Percentiles rank a stretch among this genome's conserved stretches.
Evolutionary conservation across 2,888 invertebrate genomes (phyloP).

Genomic region (Merodon equestris): DNA sequence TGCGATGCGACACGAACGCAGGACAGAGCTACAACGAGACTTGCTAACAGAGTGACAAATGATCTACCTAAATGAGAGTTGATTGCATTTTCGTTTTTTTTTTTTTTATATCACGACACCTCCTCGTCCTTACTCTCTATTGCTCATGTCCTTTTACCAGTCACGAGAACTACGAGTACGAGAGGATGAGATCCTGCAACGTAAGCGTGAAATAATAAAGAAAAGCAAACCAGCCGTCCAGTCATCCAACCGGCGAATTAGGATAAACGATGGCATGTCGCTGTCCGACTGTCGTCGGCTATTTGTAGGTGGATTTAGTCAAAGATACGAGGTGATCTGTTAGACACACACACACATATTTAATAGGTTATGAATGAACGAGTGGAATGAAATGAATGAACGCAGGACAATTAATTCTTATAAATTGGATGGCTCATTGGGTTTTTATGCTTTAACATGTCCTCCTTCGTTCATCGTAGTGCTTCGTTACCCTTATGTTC

Average conservation of each 20-base stretch:
- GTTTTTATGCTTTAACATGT: conserved; percentile 39
- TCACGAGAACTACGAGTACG: no score
- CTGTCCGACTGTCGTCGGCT: conserved; percentile 52
- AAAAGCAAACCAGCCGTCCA: conserved; percentile 53
- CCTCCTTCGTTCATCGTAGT: conserved; percentile 21
- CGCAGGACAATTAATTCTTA: conserved; percentile 64
- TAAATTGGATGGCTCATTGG: conserved; percentile 65
- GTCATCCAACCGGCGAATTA: no score
- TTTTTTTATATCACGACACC: neutral
- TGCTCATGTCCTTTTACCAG: no score
- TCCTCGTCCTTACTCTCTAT: conserved; percentile 1
- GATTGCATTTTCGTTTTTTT: conserved; percentile 73
- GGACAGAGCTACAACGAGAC: conserved; percentile 49
- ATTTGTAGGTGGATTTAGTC: conserved; percentile 48
- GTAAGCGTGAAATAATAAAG: conserved; percentile 65
- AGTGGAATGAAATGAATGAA: conserved; percentile 12
- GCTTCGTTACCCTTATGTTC: conserved; percentile 38
- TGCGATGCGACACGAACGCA: conserved; percentile 40
- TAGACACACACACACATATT: conserved; percentile 4
- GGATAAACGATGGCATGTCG: conserved; percentile 68
- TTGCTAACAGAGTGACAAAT: conserved; percentile 75
- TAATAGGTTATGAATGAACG: conserved; percentile 58
- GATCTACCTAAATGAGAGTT: conserved; percentile 78
- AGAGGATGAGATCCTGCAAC: conserved; percentile 48
- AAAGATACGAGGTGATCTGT: conserved; percentile 48